Percentiles rank a stretch among this genome's conserved stretches.
Evolutionary conservation across 2,113 vertebrate genomes (phyloP).

Genomic region (Phoxinus phoxinus): DNA sequence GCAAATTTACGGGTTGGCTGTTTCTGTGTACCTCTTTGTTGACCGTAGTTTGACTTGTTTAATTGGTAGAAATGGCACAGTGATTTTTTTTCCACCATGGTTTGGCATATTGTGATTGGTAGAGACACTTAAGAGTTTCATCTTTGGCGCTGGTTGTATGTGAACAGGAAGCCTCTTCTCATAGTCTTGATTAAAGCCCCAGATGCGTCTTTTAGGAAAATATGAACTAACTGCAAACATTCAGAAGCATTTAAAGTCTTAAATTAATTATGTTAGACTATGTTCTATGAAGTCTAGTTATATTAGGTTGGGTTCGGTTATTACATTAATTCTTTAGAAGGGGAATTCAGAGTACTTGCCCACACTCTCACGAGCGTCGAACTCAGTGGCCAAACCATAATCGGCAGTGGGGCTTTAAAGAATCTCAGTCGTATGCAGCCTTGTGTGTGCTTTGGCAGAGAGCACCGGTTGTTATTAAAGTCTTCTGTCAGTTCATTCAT

Average conservation of each 20-base stretch:
- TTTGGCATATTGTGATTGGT: conserved; percentile 54
- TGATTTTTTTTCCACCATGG: neutral
- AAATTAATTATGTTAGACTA: conserved; percentile 16
- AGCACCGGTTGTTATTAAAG: conserved; percentile 29
- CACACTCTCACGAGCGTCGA: conserved; percentile 19
- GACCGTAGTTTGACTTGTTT: conserved; percentile 19
- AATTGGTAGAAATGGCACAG: neutral
- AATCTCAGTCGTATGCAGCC: conserved; percentile 31
- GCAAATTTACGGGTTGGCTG: neutral
- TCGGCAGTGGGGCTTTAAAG: conserved; percentile 30
- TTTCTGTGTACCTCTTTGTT: conserved; percentile 14
- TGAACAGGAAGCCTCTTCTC: conserved; percentile 1
- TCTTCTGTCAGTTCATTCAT: conserved; percentile 45
- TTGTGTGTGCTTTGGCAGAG: conserved; percentile 54
- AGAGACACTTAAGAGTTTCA: neutral
- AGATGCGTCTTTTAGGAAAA: conserved; percentile 13
- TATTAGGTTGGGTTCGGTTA: neutral
- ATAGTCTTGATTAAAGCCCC: conserved; percentile 20
- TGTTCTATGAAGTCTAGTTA: neutral
- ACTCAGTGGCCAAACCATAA: conserved; percentile 41
- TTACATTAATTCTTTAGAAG: neutral
- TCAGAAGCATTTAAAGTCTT: conserved; percentile 31
- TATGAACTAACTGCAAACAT: conserved; percentile 20
- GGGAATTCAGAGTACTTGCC: neutral
- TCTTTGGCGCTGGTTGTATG: neutral